Base-by-base conservation (phyloP, 2,888 invertebrate genomes). In the Acrobasis suavella region DNA sequence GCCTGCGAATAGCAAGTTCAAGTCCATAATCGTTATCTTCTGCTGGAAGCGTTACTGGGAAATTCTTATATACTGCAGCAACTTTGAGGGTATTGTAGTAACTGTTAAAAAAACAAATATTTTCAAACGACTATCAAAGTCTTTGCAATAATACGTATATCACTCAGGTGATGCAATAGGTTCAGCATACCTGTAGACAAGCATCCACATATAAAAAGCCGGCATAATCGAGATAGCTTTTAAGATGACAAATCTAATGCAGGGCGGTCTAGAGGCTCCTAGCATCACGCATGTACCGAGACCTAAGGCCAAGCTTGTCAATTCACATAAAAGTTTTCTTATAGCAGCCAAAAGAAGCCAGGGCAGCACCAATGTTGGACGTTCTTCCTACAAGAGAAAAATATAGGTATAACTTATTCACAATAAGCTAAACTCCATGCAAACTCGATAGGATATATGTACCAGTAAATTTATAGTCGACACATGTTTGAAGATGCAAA, bases 321-420 rank as follows among this genome's bases (percentile, higher is more conserved):
- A 73, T 69, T 93, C 93, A 63, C 91, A 91, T 1, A 91, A 75
- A 16, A 93, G 75, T 68, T 88, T 86, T 62, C 92, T 87, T 55
- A 93, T 75, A 0, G 92, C 90, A 16, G 93, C 90, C 59, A 93
- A 74, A 14, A 91, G 73, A 1, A 94, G 78, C 94, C 94, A 94
- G 0, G 94, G 94, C 1, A 93, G 73, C 6, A 93, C 85, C 51
- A 94, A 72, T 0, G 83, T 80, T 0, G 93, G 92, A 22, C 93
- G 86, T 66, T 93, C 93, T 73, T 93, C 93, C 93, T 93, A 64
- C 9, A 64, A 10, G 63, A 50, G 62, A 16, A 14, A 52, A 38
- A 39, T 50, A 51, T n/a, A 63, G 22, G 2, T 22, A n/a, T n/a
- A n/a, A 32, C 32, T 32, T 8, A 22, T 32, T 32, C 0, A 32